Base-by-base conservation (phyloP, 2,888 invertebrate genomes). In the Tinea trinotella region DNA sequence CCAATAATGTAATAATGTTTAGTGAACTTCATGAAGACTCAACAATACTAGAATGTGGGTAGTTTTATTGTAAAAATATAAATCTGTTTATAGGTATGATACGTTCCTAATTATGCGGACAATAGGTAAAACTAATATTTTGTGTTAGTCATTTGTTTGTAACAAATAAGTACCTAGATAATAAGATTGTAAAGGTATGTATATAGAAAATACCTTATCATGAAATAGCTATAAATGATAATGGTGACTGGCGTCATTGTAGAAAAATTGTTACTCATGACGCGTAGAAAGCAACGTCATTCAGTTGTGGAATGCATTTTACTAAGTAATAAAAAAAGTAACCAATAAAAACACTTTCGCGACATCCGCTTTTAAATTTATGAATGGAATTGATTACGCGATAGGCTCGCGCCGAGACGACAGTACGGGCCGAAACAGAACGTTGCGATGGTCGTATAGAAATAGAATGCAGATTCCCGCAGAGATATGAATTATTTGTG, bases 361-460 rank as follows among this genome's bases (percentile, higher is more conserved):
- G 22, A 58, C 57, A 56, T 56, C 58, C 56, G 57, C 53, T 55
- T 58, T 34, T 18, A 12, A 24, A 49, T 56, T 57, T 61, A 67
- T 68, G 66, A 71, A 71, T 71, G 64, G n/a, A 64, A 66, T 58
- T 60, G 61, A 65, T 63, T 64, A 61, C 60, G 60, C 62, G 59
- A 24, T 22, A 54, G 20, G 13, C 19, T 13, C 34, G 18, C 12
- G n/a, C 3, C n/a, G n/a, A n/a, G n/a, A n/a, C n/a, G n/a, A 20
- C 34, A 15, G 12, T 12, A 18, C 40, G 40, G 52, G 44, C 19
- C 72, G 71, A 74, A 79, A 67, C 60, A 58, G 71, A 66, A 65
- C 83, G 63, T 63, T 74, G 84, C 82, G 76, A 74, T 80, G 83
- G 82, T 76, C 78, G 62, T 61, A 62, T 69, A 57, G 66, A 81